Evolutionary conservation across 2,888 invertebrate species (phyloP).

Genomic region (Quadroppia sp.): DNA sequence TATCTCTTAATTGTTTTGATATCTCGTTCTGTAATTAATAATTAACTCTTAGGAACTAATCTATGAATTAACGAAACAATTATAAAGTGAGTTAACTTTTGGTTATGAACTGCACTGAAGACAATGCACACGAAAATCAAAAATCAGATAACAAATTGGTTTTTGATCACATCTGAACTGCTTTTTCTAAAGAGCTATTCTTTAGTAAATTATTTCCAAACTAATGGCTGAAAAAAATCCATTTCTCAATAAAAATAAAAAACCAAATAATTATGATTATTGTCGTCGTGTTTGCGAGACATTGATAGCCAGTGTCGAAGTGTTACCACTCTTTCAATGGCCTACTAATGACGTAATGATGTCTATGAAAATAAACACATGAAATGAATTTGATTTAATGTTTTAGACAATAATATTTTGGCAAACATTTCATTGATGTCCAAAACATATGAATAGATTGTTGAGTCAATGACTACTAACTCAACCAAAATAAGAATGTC

Average conservation of each 20-base stretch:
- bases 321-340: not conserved
- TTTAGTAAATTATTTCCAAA: not conserved
- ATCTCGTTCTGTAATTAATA: too few species aligned
- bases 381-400: constrained; percentile 10
- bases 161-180: too few species aligned
- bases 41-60: too few species aligned
- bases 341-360: not conserved
- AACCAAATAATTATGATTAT: too few species aligned
- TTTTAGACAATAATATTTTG: constrained; percentile 21
- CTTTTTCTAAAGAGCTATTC: too few species aligned
- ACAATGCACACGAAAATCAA: too few species aligned
- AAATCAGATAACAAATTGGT: too few species aligned
- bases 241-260: too few species aligned
- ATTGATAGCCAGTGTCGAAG: not conserved
- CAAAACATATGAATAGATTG: not conserved
- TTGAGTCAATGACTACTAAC: not conserved
- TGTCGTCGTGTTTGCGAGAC: not conserved
- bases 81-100: too few species aligned
- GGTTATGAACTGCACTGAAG: too few species aligned
- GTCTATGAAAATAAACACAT: not conserved
- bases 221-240: not conserved
- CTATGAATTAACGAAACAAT: too few species aligned
- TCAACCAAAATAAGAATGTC: not conserved
- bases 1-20: too few species aligned
- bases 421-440: constrained; percentile 9